Evolutionary conservation across 2,113 vertebrate genomes (phyloP).

Genomic region (Caretta caretta): DNA sequence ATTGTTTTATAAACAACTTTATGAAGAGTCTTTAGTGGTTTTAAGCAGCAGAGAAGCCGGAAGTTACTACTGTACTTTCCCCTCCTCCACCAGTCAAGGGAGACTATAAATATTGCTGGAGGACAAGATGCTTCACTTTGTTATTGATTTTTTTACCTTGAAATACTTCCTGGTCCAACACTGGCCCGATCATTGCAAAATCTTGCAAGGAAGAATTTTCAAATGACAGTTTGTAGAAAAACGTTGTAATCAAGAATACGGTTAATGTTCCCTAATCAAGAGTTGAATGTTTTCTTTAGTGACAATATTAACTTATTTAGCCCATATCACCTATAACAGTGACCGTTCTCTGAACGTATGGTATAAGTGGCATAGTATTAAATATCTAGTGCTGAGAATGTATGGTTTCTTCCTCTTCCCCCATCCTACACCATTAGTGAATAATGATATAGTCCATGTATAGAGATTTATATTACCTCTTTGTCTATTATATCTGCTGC

Average conservation of each 20-base stretch:
- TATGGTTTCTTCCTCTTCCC: background rate
- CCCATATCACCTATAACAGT: background rate
- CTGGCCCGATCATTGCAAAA: no score
- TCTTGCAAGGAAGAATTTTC: background rate
- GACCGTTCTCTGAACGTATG: background rate
- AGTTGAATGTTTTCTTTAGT: background rate
- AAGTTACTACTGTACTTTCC: background rate
- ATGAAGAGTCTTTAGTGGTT: rapidly evolving
- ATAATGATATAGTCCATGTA: background rate
- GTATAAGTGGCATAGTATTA: background rate
- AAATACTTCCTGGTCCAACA: background rate
- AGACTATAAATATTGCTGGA: background rate
- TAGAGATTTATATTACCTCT: background rate
- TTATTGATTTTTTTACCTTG: background rate
- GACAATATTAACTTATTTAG: background rate
- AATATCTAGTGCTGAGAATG: background rate
- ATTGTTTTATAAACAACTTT: background rate
- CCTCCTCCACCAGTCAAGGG: background rate
- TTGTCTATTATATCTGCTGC: background rate
- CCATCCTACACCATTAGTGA: background rate
- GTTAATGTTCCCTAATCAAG: background rate
- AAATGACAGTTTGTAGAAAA: no score
- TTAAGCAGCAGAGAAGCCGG: background rate
- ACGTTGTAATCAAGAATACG: background rate
- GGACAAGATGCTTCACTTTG: background rate